Evolutionary conservation across 2,113 vertebrate genomes (phyloP).

Genomic region (Strigops habroptila): DNA sequence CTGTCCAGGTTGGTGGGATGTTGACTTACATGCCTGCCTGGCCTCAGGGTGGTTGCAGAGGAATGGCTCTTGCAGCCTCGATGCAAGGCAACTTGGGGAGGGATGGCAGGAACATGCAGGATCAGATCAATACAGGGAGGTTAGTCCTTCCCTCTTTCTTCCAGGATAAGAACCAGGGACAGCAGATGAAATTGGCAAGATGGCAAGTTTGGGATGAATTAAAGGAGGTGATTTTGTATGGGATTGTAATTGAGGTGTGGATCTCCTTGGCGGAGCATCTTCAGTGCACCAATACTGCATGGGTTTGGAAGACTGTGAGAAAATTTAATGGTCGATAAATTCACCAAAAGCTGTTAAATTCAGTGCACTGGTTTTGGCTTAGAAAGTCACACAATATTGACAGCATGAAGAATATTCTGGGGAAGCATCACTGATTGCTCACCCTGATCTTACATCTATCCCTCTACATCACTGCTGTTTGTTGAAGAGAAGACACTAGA

Average conservation of each 20-base stretch:
- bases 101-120: not conserved
- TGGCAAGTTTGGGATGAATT: not conserved
- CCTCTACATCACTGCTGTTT: not conserved
- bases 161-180: not conserved
- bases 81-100: not conserved
- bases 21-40: accelerated
- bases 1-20: not conserved
- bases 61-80: accelerated
- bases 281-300: not conserved
- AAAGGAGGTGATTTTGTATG: not conserved
- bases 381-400: not conserved
- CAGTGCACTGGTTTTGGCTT: not conserved
- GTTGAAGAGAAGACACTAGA: not conserved
- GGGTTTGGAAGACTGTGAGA: not conserved
- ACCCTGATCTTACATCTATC: not conserved
- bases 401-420: not conserved
- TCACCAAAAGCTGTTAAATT: not conserved
- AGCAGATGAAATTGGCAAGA: not conserved
- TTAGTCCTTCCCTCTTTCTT: not conserved
- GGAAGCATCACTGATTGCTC: not conserved
- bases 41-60: not conserved
- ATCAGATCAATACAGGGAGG: not conserved
- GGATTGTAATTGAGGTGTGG: not conserved
- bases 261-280: not conserved
- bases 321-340: not conserved